A percentile compares a stretch with the other conserved stretches of the same genome.
Conservation (phyloP, 2,113 vertebrate species). For the Rattus rattus region DNA sequence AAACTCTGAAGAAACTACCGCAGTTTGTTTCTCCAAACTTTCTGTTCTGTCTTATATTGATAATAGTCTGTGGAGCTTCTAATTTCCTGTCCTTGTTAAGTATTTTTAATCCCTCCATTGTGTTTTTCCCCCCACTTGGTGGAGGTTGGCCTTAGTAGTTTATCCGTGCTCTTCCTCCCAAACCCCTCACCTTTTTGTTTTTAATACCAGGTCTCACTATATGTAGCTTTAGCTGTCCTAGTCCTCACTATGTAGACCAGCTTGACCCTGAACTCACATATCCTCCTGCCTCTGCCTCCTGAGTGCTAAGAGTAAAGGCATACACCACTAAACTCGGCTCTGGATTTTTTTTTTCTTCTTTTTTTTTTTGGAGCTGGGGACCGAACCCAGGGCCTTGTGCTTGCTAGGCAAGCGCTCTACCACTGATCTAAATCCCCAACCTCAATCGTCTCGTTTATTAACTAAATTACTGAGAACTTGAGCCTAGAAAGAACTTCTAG, state of each 20-base stretch:
- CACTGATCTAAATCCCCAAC: no score
- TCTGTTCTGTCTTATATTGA: background rate
- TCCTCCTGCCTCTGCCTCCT: background rate
- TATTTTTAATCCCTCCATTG: background rate
- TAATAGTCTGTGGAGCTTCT: background rate
- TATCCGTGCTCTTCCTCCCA: background rate
- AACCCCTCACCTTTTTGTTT: background rate
- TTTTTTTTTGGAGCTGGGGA: no score
- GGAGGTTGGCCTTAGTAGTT: background rate
- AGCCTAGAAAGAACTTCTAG: background rate
- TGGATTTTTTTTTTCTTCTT: constrained; percentile 22
- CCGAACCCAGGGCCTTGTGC: no score
- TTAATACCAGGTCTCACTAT: background rate
- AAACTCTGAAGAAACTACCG: background rate
- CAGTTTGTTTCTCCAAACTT: background rate
- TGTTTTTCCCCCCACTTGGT: background rate
- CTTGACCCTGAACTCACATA: background rate
- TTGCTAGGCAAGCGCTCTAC: no score
- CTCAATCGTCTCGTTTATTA: background rate
- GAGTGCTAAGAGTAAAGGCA: background rate
- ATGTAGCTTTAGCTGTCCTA: background rate
- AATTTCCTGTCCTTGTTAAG: background rate
- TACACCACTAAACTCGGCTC: background rate
- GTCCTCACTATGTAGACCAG: background rate
- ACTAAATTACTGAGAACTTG: background rate